These are phyloP conservation scores for Cosmia pyralina DNA, from an alignment of 2,888 invertebrate genomes.

Conservation along the genomic window DNA sequence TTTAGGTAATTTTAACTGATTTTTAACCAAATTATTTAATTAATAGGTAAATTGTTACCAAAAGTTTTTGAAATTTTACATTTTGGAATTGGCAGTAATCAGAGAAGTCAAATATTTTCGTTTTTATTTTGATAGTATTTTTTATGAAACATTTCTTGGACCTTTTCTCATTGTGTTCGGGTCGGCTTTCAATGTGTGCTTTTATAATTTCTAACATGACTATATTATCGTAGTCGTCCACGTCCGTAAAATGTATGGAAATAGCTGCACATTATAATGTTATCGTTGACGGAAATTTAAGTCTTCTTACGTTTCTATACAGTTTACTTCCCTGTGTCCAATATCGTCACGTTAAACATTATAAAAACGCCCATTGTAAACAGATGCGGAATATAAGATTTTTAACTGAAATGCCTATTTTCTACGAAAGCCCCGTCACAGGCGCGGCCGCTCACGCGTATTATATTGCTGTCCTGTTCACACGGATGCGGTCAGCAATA, in stretches of 20 bases:
- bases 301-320: neutral
- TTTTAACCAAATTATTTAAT: slow-evolving; percentile 32
- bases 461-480: too few relatives aligned
- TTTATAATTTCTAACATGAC: neutral
- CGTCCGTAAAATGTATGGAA: neutral
- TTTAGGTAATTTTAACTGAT: slow-evolving; percentile 23
- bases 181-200: neutral
- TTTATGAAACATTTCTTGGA: neutral
- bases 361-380: too few relatives aligned
- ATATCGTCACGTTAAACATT: neutral
- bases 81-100: neutral
- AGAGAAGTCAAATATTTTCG: slow-evolving; percentile 2
- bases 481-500: neutral
- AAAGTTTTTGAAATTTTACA: slow-evolving; percentile 18
- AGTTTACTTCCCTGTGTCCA: neutral
- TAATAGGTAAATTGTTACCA: slow-evolving; percentile 19
- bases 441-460: neutral
- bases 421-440: neutral
- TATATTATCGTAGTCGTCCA: neutral
- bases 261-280: neutral
- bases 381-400: too few relatives aligned
- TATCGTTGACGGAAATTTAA: neutral
- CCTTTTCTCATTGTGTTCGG: neutral
- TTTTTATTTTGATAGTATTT: slow-evolving; percentile 38
- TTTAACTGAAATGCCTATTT: neutral